Evolutionary conservation across 2,113 vertebrate genomes (phyloP).

Genomic region (Rhabdornis inornatus): DNA sequence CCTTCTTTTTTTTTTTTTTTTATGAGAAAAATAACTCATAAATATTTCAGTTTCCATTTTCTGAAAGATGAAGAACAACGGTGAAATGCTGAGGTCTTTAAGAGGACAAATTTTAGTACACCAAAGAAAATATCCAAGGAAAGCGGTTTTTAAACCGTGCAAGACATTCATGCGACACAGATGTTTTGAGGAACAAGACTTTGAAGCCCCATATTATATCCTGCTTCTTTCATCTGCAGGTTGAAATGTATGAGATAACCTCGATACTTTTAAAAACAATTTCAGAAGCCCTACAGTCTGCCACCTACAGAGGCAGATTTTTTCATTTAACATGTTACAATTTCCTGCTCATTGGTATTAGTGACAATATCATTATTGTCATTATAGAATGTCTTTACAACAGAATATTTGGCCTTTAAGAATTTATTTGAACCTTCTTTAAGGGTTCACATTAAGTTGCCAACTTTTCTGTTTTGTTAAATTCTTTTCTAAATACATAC

Average conservation of each 20-base stretch:
- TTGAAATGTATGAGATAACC: background rate
- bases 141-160: background rate
- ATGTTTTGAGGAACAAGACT: background rate
- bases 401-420: background rate
- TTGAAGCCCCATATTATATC: background rate
- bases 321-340: background rate
- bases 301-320: background rate
- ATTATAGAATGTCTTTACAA: background rate
- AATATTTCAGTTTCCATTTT: background rate
- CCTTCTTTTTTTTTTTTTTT: background rate
- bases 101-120: background rate
- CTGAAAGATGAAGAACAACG: background rate
- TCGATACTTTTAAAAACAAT: background rate
- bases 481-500: background rate
- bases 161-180: background rate
- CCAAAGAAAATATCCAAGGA: background rate
- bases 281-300: background rate
- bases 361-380: accelerated
- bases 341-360: background rate
- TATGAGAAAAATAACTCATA: background rate
- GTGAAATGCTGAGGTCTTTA: background rate
- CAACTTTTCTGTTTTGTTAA: background rate
- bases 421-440: background rate
- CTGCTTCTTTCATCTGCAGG: background rate
- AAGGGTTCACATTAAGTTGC: background rate